Conservation (phyloP, 2,797 vertebrate species). For the Nothura maculosa region DNA sequence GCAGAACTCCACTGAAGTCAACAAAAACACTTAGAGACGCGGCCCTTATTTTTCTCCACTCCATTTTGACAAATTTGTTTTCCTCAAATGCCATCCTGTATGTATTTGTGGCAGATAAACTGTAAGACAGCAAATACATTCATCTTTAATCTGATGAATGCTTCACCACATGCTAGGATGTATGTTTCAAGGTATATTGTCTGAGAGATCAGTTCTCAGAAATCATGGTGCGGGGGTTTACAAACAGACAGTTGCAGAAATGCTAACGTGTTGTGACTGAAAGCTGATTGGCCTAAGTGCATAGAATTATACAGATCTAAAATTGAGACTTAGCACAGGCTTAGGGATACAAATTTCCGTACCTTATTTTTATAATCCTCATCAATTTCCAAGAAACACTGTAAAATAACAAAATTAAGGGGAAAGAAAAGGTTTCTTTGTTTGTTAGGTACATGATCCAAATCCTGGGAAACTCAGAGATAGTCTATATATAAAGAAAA, state of each 20-base stretch:
- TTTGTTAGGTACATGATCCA: constrained; percentile 18
- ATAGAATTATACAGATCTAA: background rate
- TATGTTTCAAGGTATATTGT: constrained; percentile 38
- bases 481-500: constrained; percentile 22
- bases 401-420: background rate
- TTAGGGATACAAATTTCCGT: constrained; percentile 1
- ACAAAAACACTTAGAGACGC: background rate
- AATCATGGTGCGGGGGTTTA: background rate
- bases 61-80: background rate
- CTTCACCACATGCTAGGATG: constrained; percentile 1
- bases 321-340: background rate
- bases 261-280: background rate
- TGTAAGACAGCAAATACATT: background rate
- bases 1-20: background rate
- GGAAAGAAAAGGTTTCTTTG: background rate
- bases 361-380: background rate
- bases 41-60: background rate
- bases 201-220: constrained; percentile 49
- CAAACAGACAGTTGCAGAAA: constrained; percentile 3
- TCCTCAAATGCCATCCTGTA: background rate
- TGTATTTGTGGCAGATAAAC: constrained; percentile 20
- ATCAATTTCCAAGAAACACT: constrained; percentile 7
- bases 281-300: background rate
- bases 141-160: constrained; percentile 39
- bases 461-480: constrained; percentile 14